Evolutionary conservation across 2,888 invertebrate species (phyloP).

Genomic region (Cyclophora punctaria): DNA sequence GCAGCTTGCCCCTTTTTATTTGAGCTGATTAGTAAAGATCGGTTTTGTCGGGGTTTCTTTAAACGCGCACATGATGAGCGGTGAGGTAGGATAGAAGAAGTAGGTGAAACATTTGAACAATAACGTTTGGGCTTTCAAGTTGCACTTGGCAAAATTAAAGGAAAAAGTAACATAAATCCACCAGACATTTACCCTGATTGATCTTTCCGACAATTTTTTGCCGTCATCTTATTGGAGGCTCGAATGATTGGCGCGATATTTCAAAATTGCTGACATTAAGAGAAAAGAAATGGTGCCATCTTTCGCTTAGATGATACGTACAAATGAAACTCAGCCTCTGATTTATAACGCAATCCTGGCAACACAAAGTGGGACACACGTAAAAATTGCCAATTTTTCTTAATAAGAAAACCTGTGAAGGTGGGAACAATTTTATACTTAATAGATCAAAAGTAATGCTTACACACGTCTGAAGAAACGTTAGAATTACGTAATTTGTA

Average conservation of each 20-base stretch:
- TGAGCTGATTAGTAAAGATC: no score
- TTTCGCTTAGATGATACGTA: slow-evolving; percentile 52
- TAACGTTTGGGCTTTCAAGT: no score
- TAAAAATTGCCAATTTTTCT: slow-evolving; percentile 72
- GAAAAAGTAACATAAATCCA: slow-evolving; percentile 3
- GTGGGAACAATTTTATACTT: slow-evolving; percentile 30
- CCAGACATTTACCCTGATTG: slow-evolving; percentile 13
- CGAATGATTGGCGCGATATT: slow-evolving; percentile 23
- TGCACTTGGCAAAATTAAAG: background rate
- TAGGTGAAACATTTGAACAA: no score
- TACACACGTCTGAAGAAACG: no score
- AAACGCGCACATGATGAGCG: no score
- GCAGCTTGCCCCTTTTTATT: no score
- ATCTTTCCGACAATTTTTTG: slow-evolving; percentile 11
- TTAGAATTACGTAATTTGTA: no score
- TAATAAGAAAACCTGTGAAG: slow-evolving; percentile 52
- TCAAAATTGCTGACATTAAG: slow-evolving; percentile 27
- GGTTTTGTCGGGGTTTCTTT: no score
- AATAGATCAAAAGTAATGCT: no score
- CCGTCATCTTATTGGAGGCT: slow-evolving; percentile 16
- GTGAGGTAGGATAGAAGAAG: no score
- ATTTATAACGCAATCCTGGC: slow-evolving; percentile 68
- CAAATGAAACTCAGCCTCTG: slow-evolving; percentile 57
- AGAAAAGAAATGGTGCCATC: slow-evolving; percentile 44
- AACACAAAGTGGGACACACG: slow-evolving; percentile 63